Evolutionary conservation across 2,888 invertebrate species (phyloP).

Genomic region (Chirona hameri): DNA sequence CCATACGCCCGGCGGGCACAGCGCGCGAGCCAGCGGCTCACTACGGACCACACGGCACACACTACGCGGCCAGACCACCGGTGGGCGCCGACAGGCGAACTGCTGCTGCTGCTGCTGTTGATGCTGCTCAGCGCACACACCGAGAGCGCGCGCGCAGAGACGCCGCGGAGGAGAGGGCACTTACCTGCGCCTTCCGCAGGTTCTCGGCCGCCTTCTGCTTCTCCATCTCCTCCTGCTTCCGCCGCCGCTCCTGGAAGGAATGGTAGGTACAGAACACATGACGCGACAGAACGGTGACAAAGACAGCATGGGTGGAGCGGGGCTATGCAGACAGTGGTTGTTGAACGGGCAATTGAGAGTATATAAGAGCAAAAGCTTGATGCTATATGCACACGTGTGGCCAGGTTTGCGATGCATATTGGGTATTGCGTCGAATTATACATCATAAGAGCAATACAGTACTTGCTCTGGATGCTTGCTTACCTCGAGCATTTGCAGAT

Average conservation of each 20-base stretch:
- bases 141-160: too few species aligned
- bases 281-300: too few species aligned
- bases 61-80: not conserved
- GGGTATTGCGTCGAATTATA: too few species aligned
- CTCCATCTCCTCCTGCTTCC: conserved; percentile 79
- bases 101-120: conserved; percentile 48
- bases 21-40: not conserved
- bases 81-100: conserved; percentile 43
- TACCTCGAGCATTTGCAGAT: conserved; percentile 8
- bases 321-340: too few species aligned
- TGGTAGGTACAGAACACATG: too few species aligned
- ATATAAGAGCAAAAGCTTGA: too few species aligned
- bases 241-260: conserved; percentile 58
- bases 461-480: not conserved
- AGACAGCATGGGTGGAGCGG: too few species aligned
- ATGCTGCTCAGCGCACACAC: too few species aligned
- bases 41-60: not conserved
- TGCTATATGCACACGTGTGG: too few species aligned
- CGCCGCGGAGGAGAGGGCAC: conserved; percentile 27
- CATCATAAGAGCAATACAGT: too few species aligned
- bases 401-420: too few species aligned
- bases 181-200: conserved; percentile 79
- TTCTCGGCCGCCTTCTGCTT: conserved; percentile 79
- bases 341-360: too few species aligned
- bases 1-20: not conserved